phyloP scores from a whole-genome alignment of 2,797 vertebrate genomes.

The Monodelphis domestica region DNA sequence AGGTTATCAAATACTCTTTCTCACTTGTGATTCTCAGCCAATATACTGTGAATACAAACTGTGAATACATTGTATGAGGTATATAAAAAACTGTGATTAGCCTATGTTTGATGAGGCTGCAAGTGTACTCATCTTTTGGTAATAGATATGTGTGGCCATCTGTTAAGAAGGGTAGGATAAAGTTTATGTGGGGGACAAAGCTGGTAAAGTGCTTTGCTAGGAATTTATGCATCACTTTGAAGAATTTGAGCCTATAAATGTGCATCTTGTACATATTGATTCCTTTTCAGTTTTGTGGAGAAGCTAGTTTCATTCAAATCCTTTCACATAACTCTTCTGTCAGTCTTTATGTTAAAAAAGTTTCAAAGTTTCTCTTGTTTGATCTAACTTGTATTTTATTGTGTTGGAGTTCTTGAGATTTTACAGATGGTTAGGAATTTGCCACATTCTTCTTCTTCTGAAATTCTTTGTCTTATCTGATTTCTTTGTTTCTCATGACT shows the following conservation, averaged over 20 bases:
- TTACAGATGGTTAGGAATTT: neutral
- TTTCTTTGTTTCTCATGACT: neutral
- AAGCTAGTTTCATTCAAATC: neutral
- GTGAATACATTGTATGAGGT: neutral
- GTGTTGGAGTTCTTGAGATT: neutral
- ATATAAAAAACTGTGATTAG: neutral
- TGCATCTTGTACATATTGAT: neutral
- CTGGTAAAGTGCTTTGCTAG: neutral
- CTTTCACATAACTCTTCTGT: neutral
- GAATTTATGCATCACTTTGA: neutral
- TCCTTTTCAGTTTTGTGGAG: neutral
- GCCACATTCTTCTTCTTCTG: neutral
- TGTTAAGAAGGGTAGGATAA: neutral
- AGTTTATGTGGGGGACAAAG: neutral
- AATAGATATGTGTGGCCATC: neutral
- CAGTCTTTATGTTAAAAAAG: neutral
- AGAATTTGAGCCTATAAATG: neutral
- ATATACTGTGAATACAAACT: neutral
- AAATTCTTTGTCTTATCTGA: neutral
- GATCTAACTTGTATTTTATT: neutral
- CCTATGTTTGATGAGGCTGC: neutral
- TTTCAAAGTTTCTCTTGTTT: neutral
- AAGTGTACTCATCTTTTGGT: neutral
- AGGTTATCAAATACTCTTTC: neutral
- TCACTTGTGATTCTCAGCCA: neutral